Evolutionary conservation across 2,113 vertebrate genomes (phyloP), one percentile per base, ranked within the genome.

Genomic region (Ageneiosus marmoratus): DNA sequence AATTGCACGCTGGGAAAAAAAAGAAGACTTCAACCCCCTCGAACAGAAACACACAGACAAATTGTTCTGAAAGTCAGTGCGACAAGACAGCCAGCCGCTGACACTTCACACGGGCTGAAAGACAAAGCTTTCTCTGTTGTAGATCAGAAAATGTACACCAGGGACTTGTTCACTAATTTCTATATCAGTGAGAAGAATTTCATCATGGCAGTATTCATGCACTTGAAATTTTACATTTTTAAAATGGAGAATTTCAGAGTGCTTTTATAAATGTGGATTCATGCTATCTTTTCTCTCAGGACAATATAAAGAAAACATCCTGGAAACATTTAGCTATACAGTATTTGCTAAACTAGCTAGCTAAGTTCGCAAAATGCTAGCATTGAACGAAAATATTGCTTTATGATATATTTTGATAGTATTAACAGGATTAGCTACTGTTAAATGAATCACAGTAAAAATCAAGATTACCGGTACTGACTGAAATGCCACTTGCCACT

Each of bases 61-160:
- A 91, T 90, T 92, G 90, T 92, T 90, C 88, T 79, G 83, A 91
- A 85, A 83, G 87, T 90, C 91, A 84, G 86, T 82, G 0, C 78
- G 85, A 89, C 81, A 82, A 84, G 82, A 84, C 80, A 53, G 84
- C 80, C 77, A 75, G 82, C 70, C 75, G 78, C 81, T 85, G 81
- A 87, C 72, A 87, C 78, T 80, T 85, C 80, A 83, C 81, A 74
- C 80, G 62, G 60, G 72, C 80, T 86, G 81, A 79, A 75, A 87
- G 79, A 62, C 63, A 63, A 63, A 85, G 79, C 82, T 63, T 60
- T 62, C 76, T 80, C 62, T 85, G 83, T 85, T 72, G 51, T 34
- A 22, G 67, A 62, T 48, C 53, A 82, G 62, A 81, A 74, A 82
- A 37, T 85, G 24, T 88, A 89, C 88, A 88, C 48, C 63, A 63